phyloP scores from a whole-genome alignment of 2,888 invertebrate genomes.

The Pseudanteris insignis region DNA sequence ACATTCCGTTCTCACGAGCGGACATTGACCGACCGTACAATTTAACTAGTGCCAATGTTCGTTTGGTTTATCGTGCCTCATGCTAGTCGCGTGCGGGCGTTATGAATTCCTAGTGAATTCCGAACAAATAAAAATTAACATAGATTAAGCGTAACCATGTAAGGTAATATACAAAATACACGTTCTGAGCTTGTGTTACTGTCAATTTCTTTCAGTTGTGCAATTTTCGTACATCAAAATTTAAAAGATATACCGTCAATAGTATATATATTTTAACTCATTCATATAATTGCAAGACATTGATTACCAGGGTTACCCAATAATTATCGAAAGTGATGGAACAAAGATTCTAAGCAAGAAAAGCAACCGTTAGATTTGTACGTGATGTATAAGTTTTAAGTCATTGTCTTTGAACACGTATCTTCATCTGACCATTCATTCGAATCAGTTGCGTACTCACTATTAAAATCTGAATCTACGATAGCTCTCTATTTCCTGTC shows the following conservation, averaged over 20 bases:
- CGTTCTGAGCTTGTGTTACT: background rate
- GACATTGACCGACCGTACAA: slow-evolving; percentile 51
- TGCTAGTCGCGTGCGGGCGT: slow-evolving; percentile 45
- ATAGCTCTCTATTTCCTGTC: too few species aligned
- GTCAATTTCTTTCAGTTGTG: slow-evolving; percentile 9
- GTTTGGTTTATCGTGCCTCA: slow-evolving; percentile 45
- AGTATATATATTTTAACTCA: too few species aligned
- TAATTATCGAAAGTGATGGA: too few species aligned
- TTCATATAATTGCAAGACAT: too few species aligned
- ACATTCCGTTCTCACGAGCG: slow-evolving; percentile 54
- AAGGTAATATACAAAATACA: too few species aligned
- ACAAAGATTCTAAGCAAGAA: too few species aligned
- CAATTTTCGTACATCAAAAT: too few species aligned
- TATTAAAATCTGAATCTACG: slow-evolving; percentile 5
- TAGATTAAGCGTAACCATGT: slow-evolving; percentile 28
- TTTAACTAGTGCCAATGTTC: slow-evolving; percentile 46
- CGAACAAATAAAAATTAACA: slow-evolving; percentile 36
- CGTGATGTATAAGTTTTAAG: too few species aligned
- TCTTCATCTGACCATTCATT: slow-evolving; percentile 54
- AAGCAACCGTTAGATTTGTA: too few species aligned
- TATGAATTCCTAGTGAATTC: slow-evolving; percentile 44
- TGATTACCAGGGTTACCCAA: too few species aligned
- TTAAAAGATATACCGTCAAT: too few species aligned
- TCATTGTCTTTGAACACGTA: slow-evolving; percentile 35
- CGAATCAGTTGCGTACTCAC: slow-evolving; percentile 46